phyloP scores from a whole-genome alignment of 2,888 invertebrate species.

The Apantesis nais region DNA sequence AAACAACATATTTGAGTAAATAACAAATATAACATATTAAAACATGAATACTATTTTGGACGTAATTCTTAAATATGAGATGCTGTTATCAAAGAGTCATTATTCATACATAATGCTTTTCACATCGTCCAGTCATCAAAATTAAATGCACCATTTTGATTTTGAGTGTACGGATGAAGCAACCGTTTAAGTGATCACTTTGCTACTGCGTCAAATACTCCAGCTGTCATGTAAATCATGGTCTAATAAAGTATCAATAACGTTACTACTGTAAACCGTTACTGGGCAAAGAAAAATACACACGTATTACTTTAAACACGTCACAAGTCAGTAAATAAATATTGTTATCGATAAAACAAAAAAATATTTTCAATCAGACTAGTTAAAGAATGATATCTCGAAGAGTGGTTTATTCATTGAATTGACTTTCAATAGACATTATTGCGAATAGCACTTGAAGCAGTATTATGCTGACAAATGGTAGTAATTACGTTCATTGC shows the following conservation, averaged over 20 bases:
- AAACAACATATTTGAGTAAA: background rate
- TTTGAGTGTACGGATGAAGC: background rate
- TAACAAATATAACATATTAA: background rate
- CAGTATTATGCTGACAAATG: slow-evolving; percentile 15
- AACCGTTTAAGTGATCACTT: background rate
- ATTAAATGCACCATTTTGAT: background rate
- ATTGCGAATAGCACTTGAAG: slow-evolving; percentile 12
- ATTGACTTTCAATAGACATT: slow-evolving; percentile 35
- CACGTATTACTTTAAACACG: background rate
- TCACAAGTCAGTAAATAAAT: slow-evolving; percentile 1
- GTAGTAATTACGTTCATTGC: background rate
- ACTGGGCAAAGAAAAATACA: background rate
- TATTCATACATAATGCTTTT: background rate
- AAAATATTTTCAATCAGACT: slow-evolving; percentile 5
- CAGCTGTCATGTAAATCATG: too few relatives aligned
- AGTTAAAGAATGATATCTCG: slow-evolving; percentile 13
- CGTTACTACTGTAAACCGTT: background rate
- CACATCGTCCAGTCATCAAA: background rate
- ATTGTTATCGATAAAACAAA: background rate
- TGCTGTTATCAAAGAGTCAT: slow-evolving; percentile 6
- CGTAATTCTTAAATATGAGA: background rate
- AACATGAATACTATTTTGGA: background rate
- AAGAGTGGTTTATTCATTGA: slow-evolving; percentile 24
- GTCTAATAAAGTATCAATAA: background rate
- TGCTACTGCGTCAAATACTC: background rate